Percentiles rank a stretch among this genome's conserved stretches.
Evolutionary conservation across 2,888 invertebrate genomes (phyloP).

Genomic region (Scrobipalpa atriplicella): DNA sequence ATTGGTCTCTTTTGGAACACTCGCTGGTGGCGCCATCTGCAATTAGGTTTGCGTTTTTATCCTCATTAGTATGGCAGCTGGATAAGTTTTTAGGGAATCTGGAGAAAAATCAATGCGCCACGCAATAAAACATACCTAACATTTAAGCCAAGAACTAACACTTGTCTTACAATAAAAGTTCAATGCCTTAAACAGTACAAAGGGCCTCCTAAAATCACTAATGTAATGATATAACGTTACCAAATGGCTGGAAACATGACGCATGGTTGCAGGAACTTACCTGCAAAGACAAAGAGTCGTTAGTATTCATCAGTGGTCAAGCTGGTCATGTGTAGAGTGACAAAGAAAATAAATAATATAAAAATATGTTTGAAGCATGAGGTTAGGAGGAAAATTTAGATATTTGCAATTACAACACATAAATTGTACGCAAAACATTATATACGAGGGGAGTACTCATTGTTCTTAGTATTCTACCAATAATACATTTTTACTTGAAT

Average conservation of each 20-base stretch:
- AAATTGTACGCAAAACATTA: too few species aligned
- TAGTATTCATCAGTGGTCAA: constrained; percentile 25
- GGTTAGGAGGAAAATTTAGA: not conserved
- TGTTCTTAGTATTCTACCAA: too few species aligned
- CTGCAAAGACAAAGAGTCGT: constrained; percentile 46
- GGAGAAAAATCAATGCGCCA: too few species aligned
- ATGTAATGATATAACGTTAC: constrained; percentile 19
- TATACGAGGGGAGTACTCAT: too few species aligned
- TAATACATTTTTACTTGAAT: too few species aligned
- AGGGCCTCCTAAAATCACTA: not conserved
- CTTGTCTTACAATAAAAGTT: not conserved
- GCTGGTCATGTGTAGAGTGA: not conserved
- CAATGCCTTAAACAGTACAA: not conserved
- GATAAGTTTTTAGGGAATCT: too few species aligned
- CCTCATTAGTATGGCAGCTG: too few species aligned
- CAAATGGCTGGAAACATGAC: constrained; percentile 31
- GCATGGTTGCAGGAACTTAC: constrained; percentile 44
- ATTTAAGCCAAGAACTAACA: not conserved
- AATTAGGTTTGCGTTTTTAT: too few species aligned
- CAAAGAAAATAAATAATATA: not conserved
- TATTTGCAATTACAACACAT: not conserved
- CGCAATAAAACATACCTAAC: too few species aligned
- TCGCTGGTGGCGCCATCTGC: too few species aligned
- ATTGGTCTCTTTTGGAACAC: too few species aligned
- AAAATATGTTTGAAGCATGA: not conserved